Evolutionary conservation across 2,797 vertebrate species (phyloP).

Genomic region (Coendou prehensilis): DNA sequence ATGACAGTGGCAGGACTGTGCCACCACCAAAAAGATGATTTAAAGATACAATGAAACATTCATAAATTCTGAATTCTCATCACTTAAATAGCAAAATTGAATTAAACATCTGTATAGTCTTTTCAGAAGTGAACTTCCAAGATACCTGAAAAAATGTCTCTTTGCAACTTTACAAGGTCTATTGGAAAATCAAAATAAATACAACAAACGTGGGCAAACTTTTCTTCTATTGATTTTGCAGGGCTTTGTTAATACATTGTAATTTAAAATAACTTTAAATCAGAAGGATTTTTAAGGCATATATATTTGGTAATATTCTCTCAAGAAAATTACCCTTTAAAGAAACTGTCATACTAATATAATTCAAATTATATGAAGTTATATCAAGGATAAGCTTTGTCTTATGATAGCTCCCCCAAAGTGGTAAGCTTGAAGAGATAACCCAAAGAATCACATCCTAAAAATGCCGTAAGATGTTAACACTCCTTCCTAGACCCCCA

Average conservation of each 20-base stretch:
- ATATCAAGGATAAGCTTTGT: not conserved
- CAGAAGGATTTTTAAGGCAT: not conserved
- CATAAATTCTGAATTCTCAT: not conserved
- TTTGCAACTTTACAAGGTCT: not conserved
- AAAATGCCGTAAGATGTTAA: not conserved
- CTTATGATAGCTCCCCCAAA: not conserved
- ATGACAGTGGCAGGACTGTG: not conserved
- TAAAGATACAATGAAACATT: not conserved
- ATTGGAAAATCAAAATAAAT: not conserved
- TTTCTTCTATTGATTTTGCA: not conserved
- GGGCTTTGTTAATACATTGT: not conserved
- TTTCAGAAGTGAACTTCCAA: constrained; percentile 31
- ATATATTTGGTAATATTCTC: not conserved
- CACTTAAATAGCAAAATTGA: not conserved
- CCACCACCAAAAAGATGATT: not conserved
- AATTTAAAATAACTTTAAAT: constrained; percentile 6
- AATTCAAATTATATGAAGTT: not conserved
- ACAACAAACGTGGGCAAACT: not conserved
- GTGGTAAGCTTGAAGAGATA: not conserved
- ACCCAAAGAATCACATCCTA: not conserved
- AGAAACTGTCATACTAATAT: not conserved
- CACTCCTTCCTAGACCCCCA: not conserved
- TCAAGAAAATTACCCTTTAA: constrained; percentile 21
- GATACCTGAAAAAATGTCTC: not conserved
- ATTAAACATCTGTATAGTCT: not conserved